Conservation (phyloP, 2,113 vertebrate species). For the Sebastes fasciatus region DNA sequence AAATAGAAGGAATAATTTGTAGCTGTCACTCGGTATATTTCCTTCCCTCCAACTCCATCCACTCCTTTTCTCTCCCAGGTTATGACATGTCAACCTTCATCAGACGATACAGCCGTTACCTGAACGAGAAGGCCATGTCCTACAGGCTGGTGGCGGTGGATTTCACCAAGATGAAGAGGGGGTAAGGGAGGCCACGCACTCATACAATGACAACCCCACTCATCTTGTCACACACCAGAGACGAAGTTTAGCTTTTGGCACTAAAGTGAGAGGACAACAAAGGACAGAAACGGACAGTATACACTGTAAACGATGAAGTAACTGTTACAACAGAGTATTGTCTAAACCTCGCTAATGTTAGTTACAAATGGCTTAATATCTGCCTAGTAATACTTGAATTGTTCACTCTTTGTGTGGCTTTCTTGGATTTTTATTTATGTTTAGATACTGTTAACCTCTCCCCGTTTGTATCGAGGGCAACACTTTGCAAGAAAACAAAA, state of each 20-base stretch:
- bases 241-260: background rate
- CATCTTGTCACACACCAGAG: slow-evolving; percentile 18
- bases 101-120: slow-evolving; percentile 93
- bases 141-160: slow-evolving; percentile 94
- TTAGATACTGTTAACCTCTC: no score
- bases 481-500: no score
- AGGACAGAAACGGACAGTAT: background rate
- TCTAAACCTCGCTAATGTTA: background rate
- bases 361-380: background rate
- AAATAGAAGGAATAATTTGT: no score
- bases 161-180: slow-evolving; percentile 97
- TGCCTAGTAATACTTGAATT: background rate
- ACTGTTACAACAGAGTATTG: no score
- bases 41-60: background rate
- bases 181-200: slow-evolving; percentile 76
- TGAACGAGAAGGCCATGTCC: slow-evolving; percentile 97
- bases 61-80: slow-evolving; percentile 79
- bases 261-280: background rate
- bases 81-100: slow-evolving; percentile 97
- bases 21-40: background rate
- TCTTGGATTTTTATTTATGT: no score
- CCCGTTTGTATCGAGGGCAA: no score
- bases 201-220: slow-evolving; percentile 2
- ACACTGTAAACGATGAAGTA: no score
- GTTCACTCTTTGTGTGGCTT: background rate